Base-by-base conservation (phyloP, 2,797 vertebrate genomes). In the Argya squamiceps region DNA sequence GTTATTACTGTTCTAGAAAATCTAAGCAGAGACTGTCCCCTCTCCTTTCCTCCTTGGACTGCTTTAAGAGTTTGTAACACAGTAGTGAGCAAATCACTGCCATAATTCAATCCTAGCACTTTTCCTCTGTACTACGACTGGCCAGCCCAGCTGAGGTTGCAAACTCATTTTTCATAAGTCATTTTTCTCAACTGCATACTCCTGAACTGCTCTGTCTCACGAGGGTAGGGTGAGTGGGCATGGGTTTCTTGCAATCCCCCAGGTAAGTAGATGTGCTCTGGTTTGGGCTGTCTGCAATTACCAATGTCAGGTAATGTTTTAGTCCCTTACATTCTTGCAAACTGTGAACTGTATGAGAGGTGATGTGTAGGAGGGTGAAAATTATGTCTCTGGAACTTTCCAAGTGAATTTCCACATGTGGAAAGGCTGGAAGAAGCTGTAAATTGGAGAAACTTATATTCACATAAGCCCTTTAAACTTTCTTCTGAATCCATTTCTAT, bases 391-490 rank as follows among this genome's bases (percentile, higher is more conserved):
- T 92, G 89, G 64, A 96, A 96, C 56, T 87, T 95, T 96, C 83
- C 93, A 93, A 95, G 85, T 92, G 93, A 92, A 95, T 91, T 96
- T 95, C 92, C 95, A 96, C 77, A 86, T 89, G 89, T 76, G 77
- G 77, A 76, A 95, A 82, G 29, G 46, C 59, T 96, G 74, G 60
- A 93, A 92, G 67, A 82, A 95, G n/a, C 70, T 87, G 77, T 84
- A 92, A 86, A 90, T 83, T 92, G 59, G 58, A 78, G 91, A 88
- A 89, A 79, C 73, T 79, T 85, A 41, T 12, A 56, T 78, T 94
- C n/a, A 47, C 46, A 83, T 70, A 90, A 88, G 30, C 44, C 37
- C 20, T 94, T 91, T 78, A 81, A 92, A 84, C 23, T 62, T 93
- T 81, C 65, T 63, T 88, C 34, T 74, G 75, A 88, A 90, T 53